Base-by-base conservation (phyloP, 1,140 invertebrate species). In the Schmidtea mediterranea region DNA sequence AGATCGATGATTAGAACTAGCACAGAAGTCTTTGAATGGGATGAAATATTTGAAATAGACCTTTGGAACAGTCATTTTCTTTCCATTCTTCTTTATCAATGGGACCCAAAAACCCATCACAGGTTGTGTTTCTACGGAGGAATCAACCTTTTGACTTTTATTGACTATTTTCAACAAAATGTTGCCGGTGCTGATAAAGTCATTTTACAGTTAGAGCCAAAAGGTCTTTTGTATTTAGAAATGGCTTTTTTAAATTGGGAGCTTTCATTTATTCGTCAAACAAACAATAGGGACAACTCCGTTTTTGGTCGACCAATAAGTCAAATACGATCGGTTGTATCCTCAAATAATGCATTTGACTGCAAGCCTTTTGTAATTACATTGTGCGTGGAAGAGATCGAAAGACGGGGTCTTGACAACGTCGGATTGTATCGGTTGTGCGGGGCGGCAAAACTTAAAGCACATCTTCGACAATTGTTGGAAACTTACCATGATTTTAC, bases 1-100 rank as follows among this genome's bases (percentile, higher is more conserved):
- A 67, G 89, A 22, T 95, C 90, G 2, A 86, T 92, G 50, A 84
- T 90, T n/a, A 73, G 86, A 41, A 89, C 82, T 10, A 87, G 87
- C 19, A 86, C 92, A 61, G 73, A 90, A 12, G 82, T 87, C 60
- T 95, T 95, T 63, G 86, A 95, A 66, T 98, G 90, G 90, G 84
- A 94, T 58, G 90, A 97, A 68, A 83, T 82, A 21, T 97, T 98
- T 58, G 89, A 97, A 63, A 69, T 98, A 51, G 89, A 97, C 59
- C 67, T 97, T 36, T 18, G 18, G 19, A 80, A 90, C 21, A 78
- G 79, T 53, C 90, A 89, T 56, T 76, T 79, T 54, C 69, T 95
- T 36, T 83, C 92, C 57, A 78, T 97, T 53, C 71, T 95, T 43
- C 82, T 98, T 12, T 97, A 97, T 65, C 89, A 83, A 1, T 97